Conservation (phyloP, 2,797 vertebrate genomes). For the Epinephelus coioides region DNA sequence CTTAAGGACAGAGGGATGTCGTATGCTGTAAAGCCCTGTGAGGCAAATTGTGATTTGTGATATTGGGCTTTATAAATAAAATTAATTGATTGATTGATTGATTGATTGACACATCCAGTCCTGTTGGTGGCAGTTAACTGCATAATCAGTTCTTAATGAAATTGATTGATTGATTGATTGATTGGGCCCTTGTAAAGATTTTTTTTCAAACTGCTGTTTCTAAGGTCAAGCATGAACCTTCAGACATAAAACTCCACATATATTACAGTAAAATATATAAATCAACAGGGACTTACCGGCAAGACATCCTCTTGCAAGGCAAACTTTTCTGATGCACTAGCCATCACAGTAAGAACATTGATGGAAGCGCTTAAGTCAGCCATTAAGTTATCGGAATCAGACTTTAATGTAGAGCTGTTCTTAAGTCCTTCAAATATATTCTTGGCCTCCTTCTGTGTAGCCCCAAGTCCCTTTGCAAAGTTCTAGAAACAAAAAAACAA, state of each 20-base stretch:
- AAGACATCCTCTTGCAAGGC: slow-evolving; percentile 51
- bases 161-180: no score
- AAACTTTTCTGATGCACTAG: background rate
- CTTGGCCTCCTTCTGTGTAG: slow-evolving; percentile 59
- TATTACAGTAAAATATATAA: no score
- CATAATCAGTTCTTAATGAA: no score
- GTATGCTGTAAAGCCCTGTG: no score
- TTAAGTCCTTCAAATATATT: slow-evolving; percentile 76
- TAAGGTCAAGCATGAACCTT: background rate
- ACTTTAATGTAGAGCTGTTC: slow-evolving; percentile 46
- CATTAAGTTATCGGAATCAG: background rate
- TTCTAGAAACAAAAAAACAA: slow-evolving; percentile 59
- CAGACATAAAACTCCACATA: no score
- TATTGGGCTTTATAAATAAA: no score
- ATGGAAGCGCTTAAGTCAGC: slow-evolving; percentile 75
- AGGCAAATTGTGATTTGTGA: no score
- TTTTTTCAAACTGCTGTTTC: background rate
- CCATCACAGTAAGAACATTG: slow-evolving; percentile 70
- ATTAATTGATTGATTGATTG: no score
- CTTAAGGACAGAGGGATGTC: no score
- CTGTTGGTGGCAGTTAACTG: no score
- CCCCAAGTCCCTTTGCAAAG: slow-evolving; percentile 77
- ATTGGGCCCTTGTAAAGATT: no score
- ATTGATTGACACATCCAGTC: no score
- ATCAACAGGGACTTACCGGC: slow-evolving; percentile 60